Base-by-base conservation (phyloP, 2,113 vertebrate genomes). In the Scalopus aquaticus region DNA sequence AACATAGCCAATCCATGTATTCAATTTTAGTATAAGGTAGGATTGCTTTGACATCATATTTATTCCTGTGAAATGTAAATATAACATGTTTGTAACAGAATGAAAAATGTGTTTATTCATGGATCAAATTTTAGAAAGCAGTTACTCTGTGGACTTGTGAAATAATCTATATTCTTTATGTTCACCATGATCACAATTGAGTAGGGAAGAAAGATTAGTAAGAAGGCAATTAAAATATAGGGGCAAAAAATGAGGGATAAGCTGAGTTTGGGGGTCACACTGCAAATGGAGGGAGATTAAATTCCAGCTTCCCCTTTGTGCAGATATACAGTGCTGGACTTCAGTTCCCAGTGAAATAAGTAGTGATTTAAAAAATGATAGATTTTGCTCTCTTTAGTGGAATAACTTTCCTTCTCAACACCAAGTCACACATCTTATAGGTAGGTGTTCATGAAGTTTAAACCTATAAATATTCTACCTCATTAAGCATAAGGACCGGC, bases 401-500 rank as follows among this genome's bases (percentile, higher is more conserved):
- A 13, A 39, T 46, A 85, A n/a, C 54, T 92, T 96, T 62, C 60
- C 80, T 78, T 64, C 64, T 83, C 70, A 80, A 72, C 3, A 78
- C 76, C 62, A 72, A 82, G 60, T 39, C 32, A 11, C 49, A 49
- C 7, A 65, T 96, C 91, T 97, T 81, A 39, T 70, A 95, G 88
- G 82, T 70, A 95, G 88, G 82, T 97, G 58, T 93, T 86, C 30
- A 81, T 67, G 81, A 90, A 89, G 88, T 96, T 94, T 93, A 93
- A 82, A 83, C 56, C 91, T 96, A 92, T 97, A 96, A 97, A 98
- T 96, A 97, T 94, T 96, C 96, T 97, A 92, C 93, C 92, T 98
- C 92, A 96, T 98, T 98, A 98, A 95, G 77, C 95, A 90, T 80
- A 97, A 97, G 97, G 94, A 94, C 94, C 62, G 96, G 86, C 97